Evolutionary conservation across 30 jellyfish, hydroid and myxozoan genomes (phyloP), one percentile per base, ranked within the genome.

Genomic region (Nemopilema nomurai): DNA sequence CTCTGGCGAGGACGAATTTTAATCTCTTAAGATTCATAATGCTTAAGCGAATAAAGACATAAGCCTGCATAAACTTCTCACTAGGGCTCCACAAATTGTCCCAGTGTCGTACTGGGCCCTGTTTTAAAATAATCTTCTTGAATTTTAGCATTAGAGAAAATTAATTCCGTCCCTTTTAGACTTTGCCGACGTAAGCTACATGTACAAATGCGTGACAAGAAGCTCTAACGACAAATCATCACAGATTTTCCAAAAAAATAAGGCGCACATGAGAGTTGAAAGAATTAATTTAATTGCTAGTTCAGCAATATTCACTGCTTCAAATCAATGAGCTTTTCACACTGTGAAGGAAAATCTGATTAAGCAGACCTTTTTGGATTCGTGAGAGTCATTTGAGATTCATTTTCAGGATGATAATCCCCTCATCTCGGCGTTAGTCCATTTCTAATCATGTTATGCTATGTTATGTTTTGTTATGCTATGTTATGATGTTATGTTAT

Each of bases 41-140:
- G 18, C 29, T 27, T 26, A 4, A 17, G n/a, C 57, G 65, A 71
- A 71, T 30, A 49, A 52, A 51, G 71, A 13, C 24, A 74, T 74
- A 74, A 74, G 73, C 27, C 71, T 13, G 84, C 18, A 74, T 49
- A 24, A 74, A 74, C 71, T 49, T 20, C 84, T 74, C 84, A 51
- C 33, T 51, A 28, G 84, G 84, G 71, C 84, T 74, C 84, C 84
- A 74, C 49, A 74, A 74, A 74, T 74, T 74, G 84, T 74, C 70
- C 84, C 52, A 32, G 71, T 52, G 28, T 50, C 84, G 32, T 74
- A 74, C 84, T 74, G 84, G 70, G 84, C 52, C 53, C n/a, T 52
- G 32, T 74, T 41, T 33, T 22, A 51, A 74, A 18, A 32, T 74
- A 74, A 74, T 74, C 84, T 51, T 29, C 33, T 51, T 28, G 53